Evolutionary conservation across 2,113 vertebrate genomes (phyloP).

Genomic region (Morone chrysops): DNA sequence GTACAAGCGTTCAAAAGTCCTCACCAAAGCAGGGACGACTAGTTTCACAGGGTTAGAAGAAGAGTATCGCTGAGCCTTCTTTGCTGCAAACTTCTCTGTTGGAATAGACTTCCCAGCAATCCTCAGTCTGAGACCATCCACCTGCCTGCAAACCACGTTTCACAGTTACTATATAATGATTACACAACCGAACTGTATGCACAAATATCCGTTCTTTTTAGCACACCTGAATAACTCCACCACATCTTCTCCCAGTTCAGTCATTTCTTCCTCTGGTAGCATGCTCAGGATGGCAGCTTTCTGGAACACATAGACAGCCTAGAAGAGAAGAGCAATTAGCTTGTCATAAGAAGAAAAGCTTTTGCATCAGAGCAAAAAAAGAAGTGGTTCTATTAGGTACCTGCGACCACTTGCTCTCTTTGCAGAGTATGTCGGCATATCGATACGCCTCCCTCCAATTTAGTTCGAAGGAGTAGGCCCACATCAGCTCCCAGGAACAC

Average conservation of each 20-base stretch:
- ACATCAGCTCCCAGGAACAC: conserved; percentile 98
- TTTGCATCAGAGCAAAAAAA: not conserved
- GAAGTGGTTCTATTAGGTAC: conserved; percentile 71
- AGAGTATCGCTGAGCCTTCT: conserved; percentile 81
- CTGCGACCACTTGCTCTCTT: conserved; percentile 97
- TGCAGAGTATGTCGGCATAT: conserved; percentile 92
- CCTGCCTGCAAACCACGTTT: conserved; percentile 75
- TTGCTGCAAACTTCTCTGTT: conserved; percentile 86
- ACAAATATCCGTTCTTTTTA: not conserved
- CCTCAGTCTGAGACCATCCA: conserved; percentile 79
- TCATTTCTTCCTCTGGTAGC: conserved; percentile 89
- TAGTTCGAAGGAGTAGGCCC: conserved; percentile 90
- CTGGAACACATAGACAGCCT: conserved; percentile 93
- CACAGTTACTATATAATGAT: not conserved
- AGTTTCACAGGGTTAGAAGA: conserved; percentile 70
- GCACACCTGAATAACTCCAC: conserved; percentile 90
- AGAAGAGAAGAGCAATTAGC: conserved; percentile 30
- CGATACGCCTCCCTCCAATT: conserved; percentile 91
- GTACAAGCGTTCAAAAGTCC: not conserved
- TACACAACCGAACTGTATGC: too few species aligned
- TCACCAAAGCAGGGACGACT: conserved; percentile 83
- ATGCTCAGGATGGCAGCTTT: conserved; percentile 95
- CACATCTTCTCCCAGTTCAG: conserved; percentile 85
- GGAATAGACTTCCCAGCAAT: conserved; percentile 86
- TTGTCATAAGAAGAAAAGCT: not conserved